Conservation (phyloP, 1,140 invertebrate species). For the Bombyx mandarina region DNA sequence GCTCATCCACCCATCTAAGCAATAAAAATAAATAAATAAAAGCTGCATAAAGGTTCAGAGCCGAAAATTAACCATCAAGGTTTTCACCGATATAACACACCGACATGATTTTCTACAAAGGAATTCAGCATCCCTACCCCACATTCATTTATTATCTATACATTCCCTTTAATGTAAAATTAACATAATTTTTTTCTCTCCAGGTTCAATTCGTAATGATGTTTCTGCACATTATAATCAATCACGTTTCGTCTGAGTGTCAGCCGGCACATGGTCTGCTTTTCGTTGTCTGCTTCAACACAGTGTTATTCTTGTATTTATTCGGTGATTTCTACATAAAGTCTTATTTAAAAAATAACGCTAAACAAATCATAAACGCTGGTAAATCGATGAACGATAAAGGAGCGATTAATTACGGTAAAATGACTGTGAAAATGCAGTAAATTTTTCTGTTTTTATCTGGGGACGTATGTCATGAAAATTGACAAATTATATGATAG, state of each 20-base stretch:
- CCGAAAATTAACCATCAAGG: too few relatives aligned
- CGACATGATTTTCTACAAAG: too few relatives aligned
- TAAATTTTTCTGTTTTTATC: neutral
- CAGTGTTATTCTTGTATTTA: conserved; percentile 25
- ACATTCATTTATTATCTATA: too few relatives aligned
- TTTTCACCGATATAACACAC: too few relatives aligned
- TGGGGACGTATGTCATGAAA: neutral
- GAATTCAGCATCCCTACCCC: too few relatives aligned
- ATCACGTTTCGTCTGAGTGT: conserved; percentile 21
- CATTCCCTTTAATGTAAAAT: too few relatives aligned
- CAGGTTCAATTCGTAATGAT: conserved; percentile 32
- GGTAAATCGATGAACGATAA: conserved; percentile 5
- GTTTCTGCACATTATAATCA: conserved; percentile 16
- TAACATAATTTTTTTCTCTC: conserved; percentile 2
- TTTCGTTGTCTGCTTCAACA: conserved; percentile 19
- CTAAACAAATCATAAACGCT: conserved; percentile 69
- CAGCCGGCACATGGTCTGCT: conserved; percentile 22
- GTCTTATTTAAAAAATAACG: conserved; percentile 17
- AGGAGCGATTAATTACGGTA: conserved; percentile 9
- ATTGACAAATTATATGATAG: too few relatives aligned
- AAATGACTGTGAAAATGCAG: conserved; percentile 10
- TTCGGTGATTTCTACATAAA: conserved; percentile 34
- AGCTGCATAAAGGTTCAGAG: too few relatives aligned
- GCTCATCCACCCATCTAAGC: too few relatives aligned
- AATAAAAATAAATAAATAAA: too few relatives aligned